Evolutionary conservation across 2,888 invertebrate species (phyloP).

Genomic region (Empis stercorea): DNA sequence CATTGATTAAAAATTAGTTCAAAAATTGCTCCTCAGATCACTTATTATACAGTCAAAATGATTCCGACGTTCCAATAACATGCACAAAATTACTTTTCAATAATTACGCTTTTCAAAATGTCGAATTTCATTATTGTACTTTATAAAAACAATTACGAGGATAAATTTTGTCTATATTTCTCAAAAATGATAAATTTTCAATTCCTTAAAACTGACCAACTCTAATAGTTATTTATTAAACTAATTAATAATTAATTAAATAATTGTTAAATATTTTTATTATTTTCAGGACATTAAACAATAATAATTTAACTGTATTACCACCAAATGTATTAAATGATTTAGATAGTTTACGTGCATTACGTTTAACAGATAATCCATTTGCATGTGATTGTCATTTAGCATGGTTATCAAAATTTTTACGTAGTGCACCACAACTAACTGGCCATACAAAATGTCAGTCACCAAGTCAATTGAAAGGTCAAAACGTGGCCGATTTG

Average conservation of each 20-base stretch:
- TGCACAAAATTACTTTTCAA: no score
- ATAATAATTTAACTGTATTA: constrained; percentile 80
- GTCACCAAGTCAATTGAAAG: constrained; percentile 60
- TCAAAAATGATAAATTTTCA: no score
- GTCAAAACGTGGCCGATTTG: constrained; percentile 63
- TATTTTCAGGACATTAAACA: constrained; percentile 65
- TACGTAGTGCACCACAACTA: constrained; percentile 53
- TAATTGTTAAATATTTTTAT: constrained; percentile 7
- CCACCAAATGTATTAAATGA: constrained; percentile 68
- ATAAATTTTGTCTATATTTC: no score
- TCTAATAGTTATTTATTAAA: no score
- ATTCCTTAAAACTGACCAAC: no score
- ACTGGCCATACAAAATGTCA: constrained; percentile 59
- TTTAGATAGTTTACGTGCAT: constrained; percentile 62
- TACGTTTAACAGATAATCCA: constrained; percentile 75
- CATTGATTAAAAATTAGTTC: no score
- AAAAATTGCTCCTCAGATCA: no score
- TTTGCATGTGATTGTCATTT: constrained; percentile 82
- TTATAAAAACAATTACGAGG: no score
- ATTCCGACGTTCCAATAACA: no score
- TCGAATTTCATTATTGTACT: no score
- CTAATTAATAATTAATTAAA: neutral
- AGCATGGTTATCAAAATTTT: constrained; percentile 62
- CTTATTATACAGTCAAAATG: no score
- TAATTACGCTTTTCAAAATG: no score